Conservation (phyloP, 2,888 invertebrate genomes). For the Archips xylosteana region DNA sequence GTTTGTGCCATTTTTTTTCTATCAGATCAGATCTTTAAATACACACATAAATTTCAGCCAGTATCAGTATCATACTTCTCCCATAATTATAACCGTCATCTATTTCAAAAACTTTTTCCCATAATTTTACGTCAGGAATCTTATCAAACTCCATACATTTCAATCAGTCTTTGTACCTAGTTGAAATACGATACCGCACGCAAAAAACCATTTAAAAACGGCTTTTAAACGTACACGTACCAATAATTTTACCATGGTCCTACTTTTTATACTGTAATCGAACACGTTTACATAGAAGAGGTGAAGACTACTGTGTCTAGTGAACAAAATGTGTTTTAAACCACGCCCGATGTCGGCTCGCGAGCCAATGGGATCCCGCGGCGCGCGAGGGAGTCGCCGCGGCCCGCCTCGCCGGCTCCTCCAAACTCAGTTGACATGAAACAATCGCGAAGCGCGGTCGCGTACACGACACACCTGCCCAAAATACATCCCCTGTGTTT, state of each 20-base stretch:
- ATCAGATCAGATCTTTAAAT: neutral
- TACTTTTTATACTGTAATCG: slow-evolving; percentile 50
- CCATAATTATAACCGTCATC: neutral
- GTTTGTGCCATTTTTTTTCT: neutral
- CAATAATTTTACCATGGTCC: slow-evolving; percentile 60
- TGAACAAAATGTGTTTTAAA: slow-evolving; percentile 44
- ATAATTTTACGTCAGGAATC: neutral
- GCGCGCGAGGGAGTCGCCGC: slow-evolving; percentile 44
- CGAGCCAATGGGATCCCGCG: slow-evolving; percentile 56
- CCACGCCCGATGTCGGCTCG: slow-evolving; percentile 48
- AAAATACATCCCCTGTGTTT: slow-evolving; percentile 32
- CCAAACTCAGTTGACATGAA: slow-evolving; percentile 61
- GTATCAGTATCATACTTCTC: neutral
- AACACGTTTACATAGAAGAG: slow-evolving; percentile 59
- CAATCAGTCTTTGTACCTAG: slow-evolving; percentile 3
- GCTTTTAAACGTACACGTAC: slow-evolving; percentile 52
- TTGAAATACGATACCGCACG: slow-evolving; percentile 23
- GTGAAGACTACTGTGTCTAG: slow-evolving; percentile 45
- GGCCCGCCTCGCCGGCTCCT: slow-evolving; percentile 45
- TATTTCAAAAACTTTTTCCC: slow-evolving; percentile 6
- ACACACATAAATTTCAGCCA: neutral
- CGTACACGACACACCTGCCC: slow-evolving; percentile 44
- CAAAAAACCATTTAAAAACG: slow-evolving; percentile 39
- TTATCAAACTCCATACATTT: neutral
- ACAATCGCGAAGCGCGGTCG: slow-evolving; percentile 62